phyloP scores from a whole-genome alignment of 2,797 vertebrate genomes.

The Octomys mimax region DNA sequence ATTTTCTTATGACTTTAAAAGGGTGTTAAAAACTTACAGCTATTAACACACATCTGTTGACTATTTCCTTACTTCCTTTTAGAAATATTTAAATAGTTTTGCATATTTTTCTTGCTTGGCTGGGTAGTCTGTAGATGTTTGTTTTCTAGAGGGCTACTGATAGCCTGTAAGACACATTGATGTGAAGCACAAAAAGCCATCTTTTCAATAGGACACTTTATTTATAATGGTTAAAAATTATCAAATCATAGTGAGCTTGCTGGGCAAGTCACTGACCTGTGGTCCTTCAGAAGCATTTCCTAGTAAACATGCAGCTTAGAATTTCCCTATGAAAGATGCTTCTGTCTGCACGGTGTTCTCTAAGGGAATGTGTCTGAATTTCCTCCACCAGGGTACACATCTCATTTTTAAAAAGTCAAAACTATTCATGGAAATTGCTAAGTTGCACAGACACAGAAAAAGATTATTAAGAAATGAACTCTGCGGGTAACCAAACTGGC shows the following conservation, averaged over 20 bases:
- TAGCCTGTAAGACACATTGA: background rate
- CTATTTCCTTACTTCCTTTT: background rate
- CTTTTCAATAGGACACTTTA: background rate
- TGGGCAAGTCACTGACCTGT: background rate
- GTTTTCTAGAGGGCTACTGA: background rate
- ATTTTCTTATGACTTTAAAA: background rate
- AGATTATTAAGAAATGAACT: slow-evolving; percentile 64
- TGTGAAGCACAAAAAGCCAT: background rate
- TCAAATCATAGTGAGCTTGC: slow-evolving; percentile 21
- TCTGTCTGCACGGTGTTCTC: background rate
- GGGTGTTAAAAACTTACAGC: background rate
- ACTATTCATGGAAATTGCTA: slow-evolving; percentile 64
- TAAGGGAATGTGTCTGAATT: background rate
- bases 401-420: slow-evolving; percentile 9
- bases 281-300: slow-evolving; percentile 33
- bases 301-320: background rate
- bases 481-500: slow-evolving; percentile 64
- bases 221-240: background rate
- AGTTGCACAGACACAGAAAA: slow-evolving; percentile 54
- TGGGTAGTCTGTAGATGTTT: slow-evolving; percentile 7
- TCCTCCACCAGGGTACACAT: background rate
- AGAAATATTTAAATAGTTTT: background rate
- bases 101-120: background rate
- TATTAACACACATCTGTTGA: background rate
- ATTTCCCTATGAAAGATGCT: background rate